Evolutionary conservation across 2,888 invertebrate species (phyloP).

Genomic region (Timema cristinae): DNA sequence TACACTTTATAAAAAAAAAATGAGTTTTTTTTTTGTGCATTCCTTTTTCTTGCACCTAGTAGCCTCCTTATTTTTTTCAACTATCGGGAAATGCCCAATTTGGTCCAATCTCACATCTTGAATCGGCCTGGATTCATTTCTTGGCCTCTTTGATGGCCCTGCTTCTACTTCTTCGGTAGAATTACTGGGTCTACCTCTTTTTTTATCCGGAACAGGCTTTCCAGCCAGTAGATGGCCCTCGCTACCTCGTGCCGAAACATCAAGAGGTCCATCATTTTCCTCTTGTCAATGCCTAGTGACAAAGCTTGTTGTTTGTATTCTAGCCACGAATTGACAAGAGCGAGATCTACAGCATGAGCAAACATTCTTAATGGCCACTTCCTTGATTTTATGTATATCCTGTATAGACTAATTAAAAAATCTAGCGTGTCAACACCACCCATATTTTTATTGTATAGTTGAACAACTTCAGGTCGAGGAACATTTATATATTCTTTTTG

Average conservation of each 20-base stretch:
- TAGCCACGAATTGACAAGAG: slow-evolving; percentile 29
- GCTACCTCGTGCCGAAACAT: slow-evolving; percentile 8
- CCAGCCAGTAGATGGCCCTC: background rate
- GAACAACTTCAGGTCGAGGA: slow-evolving; percentile 31
- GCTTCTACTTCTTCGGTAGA: background rate
- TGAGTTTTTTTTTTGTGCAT: background rate
- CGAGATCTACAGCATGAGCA: slow-evolving; percentile 30
- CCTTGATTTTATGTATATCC: slow-evolving; percentile 26
- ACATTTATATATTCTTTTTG: slow-evolving; percentile 30
- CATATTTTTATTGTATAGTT: slow-evolving; percentile 33
- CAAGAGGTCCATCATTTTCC: slow-evolving; percentile 3
- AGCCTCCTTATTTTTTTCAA: background rate
- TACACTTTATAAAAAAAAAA: background rate
- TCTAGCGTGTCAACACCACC: slow-evolving; percentile 35
- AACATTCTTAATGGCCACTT: slow-evolving; percentile 32
- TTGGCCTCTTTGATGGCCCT: background rate
- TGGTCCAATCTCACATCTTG: background rate
- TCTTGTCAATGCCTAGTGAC: background rate
- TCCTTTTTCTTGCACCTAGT: slow-evolving; percentile 4
- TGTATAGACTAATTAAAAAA: slow-evolving; percentile 29
- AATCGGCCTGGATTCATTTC: background rate
- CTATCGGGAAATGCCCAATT: background rate
- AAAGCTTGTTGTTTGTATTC: slow-evolving; percentile 23
- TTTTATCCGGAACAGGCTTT: background rate
- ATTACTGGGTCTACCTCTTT: slow-evolving; percentile 5